phyloP scores from a whole-genome alignment of 92 coral and sea anemone species.

The Nematostella vectensis region DNA sequence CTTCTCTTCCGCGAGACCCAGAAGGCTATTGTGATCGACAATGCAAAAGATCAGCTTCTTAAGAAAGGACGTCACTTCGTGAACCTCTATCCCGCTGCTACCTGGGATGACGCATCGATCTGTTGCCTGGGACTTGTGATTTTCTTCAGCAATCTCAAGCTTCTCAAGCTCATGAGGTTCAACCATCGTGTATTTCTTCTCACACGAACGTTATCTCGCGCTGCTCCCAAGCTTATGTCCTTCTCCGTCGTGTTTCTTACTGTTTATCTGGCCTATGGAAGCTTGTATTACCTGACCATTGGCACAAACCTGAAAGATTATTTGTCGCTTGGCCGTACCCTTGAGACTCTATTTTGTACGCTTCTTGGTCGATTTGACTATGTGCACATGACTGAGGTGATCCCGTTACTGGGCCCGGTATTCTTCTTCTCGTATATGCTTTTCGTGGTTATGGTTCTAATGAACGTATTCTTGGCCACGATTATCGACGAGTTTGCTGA shows the following conservation, averaged over 20 bases:
- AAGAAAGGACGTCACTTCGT: conserved; percentile 32
- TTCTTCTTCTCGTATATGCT: conserved; percentile 76
- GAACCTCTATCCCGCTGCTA: conserved; percentile 53
- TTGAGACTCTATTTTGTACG: conserved; percentile 57
- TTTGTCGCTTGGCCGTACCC: conserved; percentile 40
- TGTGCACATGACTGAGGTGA: conserved; percentile 35
- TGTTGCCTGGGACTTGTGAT: conserved; percentile 57
- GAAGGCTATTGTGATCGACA: conserved; percentile 38
- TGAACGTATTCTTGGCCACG: conserved; percentile 76
- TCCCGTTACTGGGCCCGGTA: conserved; percentile 56
- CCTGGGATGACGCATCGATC: conserved; percentile 72
- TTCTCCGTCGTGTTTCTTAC: conserved; percentile 58
- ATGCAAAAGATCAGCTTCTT: conserved; percentile 24
- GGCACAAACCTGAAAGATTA: conserved; percentile 52
- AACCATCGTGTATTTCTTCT: conserved; percentile 66
- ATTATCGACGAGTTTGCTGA: conserved; percentile 65
- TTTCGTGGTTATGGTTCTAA: conserved; percentile 69
- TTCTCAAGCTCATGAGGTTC: conserved; percentile 79
- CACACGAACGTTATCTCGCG: conserved; percentile 50
- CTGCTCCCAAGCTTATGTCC: conserved; percentile 61
- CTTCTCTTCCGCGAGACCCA: conserved; percentile 46
- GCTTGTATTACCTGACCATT: conserved; percentile 46
- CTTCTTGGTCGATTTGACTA: conserved; percentile 84
- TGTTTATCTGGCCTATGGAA: conserved; percentile 55
- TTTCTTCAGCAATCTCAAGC: conserved; percentile 73